Evolutionary conservation across 2,888 invertebrate species (phyloP), one percentile per base, ranked within the genome.

Genomic region (Scrobipalpa costella): DNA sequence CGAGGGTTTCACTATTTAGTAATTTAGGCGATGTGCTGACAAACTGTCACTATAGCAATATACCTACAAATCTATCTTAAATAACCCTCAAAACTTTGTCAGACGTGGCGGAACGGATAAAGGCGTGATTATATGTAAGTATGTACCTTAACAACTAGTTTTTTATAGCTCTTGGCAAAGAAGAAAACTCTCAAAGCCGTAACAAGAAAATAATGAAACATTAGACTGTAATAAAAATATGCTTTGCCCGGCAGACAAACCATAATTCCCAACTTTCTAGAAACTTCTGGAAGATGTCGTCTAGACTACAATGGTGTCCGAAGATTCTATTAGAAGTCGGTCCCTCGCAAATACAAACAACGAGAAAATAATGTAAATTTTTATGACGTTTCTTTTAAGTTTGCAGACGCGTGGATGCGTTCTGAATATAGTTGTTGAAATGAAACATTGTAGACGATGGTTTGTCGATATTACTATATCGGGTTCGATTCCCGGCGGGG

Each of bases 211-310:
- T 57, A 57, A 49, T 61, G n/a, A 61, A 34, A 50, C 47, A 61
- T 49, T 60, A 60, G n/a, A 61, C 36, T 36, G 49, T 34, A 61
- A 61, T 61, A 61, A 61, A 61, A 52, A 52, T 52, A 61, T 36
- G 19, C 19, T 47, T 52, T 61, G 49, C 33, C 50, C 36, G 36
- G 38, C 34, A 61, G 61, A 38, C 57, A 49, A 52, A 8, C 47
- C 13, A 57, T 27, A 27, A 33, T 61, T 15, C 19, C 52, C 34
- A 61, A 61, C 36, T 61, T 61, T 61, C 50, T 19, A 52, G 36
- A 64, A 70, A 67, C 60, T 70, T 68, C 11, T 47, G 17, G 38
- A 57, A 57, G 57, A 38, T 44, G 62, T 38, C 57, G 60, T 66
- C 64, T 65, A 61, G 50, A 60, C 55, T 50, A 65, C 64, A 67